A percentile compares a stretch with the other conserved stretches of the same genome.
phyloP scores from a whole-genome alignment of 1,140 invertebrate species.

The Brachionus plicatilis region DNA sequence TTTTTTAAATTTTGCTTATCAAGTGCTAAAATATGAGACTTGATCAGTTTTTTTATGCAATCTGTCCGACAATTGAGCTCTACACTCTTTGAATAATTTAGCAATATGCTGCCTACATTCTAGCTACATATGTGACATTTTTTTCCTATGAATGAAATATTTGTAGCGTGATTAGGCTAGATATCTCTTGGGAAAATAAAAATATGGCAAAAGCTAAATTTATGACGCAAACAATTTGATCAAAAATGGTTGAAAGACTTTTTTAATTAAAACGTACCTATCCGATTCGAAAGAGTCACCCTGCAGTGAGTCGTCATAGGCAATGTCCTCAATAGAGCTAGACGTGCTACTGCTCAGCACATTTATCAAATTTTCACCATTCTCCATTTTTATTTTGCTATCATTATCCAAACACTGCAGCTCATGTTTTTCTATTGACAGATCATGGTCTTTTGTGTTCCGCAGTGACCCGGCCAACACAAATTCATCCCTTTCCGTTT shows the following conservation, averaged over 20 bases:
- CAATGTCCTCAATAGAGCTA: conserved; percentile 28
- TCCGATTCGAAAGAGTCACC: conserved; percentile 38
- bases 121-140: neutral
- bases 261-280: conserved; percentile 26
- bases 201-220: neutral
- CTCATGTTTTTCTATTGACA: neutral
- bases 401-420: neutral
- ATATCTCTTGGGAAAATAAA: neutral
- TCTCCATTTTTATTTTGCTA: neutral
- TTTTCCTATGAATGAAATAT: neutral
- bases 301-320: conserved; percentile 7
- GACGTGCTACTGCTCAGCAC: conserved; percentile 27
- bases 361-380: neutral
- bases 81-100: neutral
- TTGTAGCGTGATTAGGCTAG: neutral
- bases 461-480: neutral
- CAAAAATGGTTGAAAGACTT: neutral
- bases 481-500: neutral
- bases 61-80: neutral
- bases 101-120: neutral
- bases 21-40: neutral
- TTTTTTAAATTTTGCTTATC: neutral
- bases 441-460: neutral
- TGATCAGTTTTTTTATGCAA: neutral
- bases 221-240: conserved; percentile 1